Conservation (phyloP, 2,888 invertebrate genomes). For the Antheraea yamamai region DNA sequence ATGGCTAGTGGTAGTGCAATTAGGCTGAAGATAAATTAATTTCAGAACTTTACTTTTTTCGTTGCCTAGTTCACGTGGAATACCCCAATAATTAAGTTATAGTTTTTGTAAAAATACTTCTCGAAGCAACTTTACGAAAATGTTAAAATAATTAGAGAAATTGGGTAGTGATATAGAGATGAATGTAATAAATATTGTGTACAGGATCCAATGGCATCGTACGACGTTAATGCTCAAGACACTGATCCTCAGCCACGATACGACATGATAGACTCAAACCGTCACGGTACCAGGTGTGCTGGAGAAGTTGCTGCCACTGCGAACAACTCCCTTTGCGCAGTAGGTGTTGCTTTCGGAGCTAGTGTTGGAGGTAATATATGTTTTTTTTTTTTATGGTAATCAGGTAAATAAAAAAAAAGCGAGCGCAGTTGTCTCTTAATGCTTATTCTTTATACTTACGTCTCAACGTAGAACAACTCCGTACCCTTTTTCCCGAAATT, state of each 20-base stretch:
- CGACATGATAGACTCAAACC: conserved; percentile 97
- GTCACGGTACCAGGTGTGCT: conserved; percentile 97
- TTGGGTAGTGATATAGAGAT: neutral
- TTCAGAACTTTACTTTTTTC: neutral
- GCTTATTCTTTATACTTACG: too few species aligned
- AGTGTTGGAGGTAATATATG: conserved; percentile 90
- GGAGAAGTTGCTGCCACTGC: conserved; percentile 99
- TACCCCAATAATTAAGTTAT: neutral
- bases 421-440: too few species aligned
- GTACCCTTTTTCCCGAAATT: too few species aligned
- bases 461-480: too few species aligned
- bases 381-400: neutral
- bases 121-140: neutral
- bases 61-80: neutral
- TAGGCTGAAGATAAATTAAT: neutral
- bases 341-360: conserved; percentile 97
- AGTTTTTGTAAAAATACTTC: neutral
- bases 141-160: neutral
- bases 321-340: conserved; percentile 97
- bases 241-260: conserved; percentile 98
- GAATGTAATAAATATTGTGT: neutral
- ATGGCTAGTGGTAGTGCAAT: too few species aligned
- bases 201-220: conserved; percentile 96
- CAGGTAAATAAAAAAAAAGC: too few species aligned
- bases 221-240: conserved; percentile 98